These are phyloP conservation scores for Drosophila rufa DNA, from an alignment of 1,140 invertebrate genomes.

Conservation along the genomic window DNA sequence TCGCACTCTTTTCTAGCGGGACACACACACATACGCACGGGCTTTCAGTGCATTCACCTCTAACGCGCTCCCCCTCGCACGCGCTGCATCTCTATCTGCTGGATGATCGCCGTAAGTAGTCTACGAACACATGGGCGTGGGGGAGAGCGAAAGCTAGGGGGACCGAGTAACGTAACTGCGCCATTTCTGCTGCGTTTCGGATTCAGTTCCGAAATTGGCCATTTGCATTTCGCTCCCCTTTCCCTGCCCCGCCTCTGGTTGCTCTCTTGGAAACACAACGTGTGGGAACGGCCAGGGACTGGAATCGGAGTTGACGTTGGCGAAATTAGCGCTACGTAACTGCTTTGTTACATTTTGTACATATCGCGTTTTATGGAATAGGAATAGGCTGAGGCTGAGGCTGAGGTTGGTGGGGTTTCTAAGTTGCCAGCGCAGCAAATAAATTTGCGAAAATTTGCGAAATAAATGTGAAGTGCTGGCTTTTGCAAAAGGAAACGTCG, in stretches of 20 bases:
- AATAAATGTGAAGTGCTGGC: conserved; percentile 15
- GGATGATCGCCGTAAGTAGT: conserved; percentile 35
- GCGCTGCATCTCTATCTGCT: conserved; percentile 18
- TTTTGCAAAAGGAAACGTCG: conserved; percentile 20
- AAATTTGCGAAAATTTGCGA: conserved; percentile 23
- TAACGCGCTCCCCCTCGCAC: not conserved
- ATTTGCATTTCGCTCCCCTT: too few relatives aligned
- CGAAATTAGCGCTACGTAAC: conserved; percentile 36
- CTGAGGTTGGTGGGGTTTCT: conserved; percentile 3
- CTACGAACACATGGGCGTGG: not conserved
- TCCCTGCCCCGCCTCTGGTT: not conserved
- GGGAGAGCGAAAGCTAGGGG: not conserved
- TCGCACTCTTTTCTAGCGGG: conserved; percentile 27
- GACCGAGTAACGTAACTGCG: conserved; percentile 24
- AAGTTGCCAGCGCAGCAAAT: conserved; percentile 51
- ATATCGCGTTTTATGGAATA: conserved; percentile 39
- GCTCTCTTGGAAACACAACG: conserved; percentile 13
- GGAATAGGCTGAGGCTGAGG: conserved; percentile 33
- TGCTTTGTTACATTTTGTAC: conserved; percentile 25
- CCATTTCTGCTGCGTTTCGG: conserved; percentile 31
- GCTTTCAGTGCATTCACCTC: conserved; percentile 29
- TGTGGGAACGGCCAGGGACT: conserved; percentile 3
- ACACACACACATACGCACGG: not conserved
- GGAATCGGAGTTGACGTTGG: conserved; percentile 32
- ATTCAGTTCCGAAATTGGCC: conserved; percentile 21